phyloP scores from a whole-genome alignment of 1,140 invertebrate species.

The Hylaeus volcanicus region DNA sequence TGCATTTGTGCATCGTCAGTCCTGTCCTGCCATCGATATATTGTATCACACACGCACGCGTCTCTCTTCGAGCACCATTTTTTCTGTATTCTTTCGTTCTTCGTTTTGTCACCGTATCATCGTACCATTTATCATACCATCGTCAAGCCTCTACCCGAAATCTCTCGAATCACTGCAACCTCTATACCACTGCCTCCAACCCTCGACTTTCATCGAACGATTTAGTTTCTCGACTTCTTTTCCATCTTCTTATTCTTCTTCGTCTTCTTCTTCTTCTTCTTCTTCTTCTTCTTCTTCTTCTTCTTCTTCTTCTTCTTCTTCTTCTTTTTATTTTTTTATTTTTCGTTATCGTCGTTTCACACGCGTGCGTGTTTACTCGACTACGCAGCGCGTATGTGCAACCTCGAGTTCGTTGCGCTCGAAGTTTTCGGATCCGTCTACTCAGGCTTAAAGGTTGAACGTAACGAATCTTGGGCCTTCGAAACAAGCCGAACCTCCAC shows the following conservation, averaged over 20 bases:
- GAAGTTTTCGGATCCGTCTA: slow-evolving; percentile 26
- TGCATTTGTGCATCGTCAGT: slow-evolving; percentile 64
- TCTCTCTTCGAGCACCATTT: slow-evolving; percentile 54
- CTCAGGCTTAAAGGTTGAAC: too few relatives aligned
- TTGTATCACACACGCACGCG: slow-evolving; percentile 53
- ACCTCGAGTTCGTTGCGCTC: slow-evolving; percentile 31
- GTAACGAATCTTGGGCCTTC: neutral
- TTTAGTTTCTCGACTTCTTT: neutral
- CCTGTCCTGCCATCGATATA: slow-evolving; percentile 55
- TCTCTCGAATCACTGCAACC: neutral
- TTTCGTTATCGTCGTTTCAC: slow-evolving; percentile 4
- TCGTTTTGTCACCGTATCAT: slow-evolving; percentile 22
- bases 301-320: neutral
- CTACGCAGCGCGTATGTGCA: slow-evolving; percentile 18
- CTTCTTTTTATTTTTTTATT: neutral
- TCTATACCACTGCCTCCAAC: neutral
- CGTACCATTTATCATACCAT: slow-evolving; percentile 11
- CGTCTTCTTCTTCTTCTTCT: neutral
- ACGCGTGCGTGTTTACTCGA: slow-evolving; percentile 47
- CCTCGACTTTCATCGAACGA: neutral
- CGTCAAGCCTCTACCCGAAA: neutral
- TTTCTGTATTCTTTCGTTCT: slow-evolving; percentile 21
- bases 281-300: neutral
- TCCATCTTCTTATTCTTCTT: neutral
- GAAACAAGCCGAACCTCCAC: neutral